Conservation (phyloP, 2,888 invertebrate genomes). For the Mesochorus sp. region DNA sequence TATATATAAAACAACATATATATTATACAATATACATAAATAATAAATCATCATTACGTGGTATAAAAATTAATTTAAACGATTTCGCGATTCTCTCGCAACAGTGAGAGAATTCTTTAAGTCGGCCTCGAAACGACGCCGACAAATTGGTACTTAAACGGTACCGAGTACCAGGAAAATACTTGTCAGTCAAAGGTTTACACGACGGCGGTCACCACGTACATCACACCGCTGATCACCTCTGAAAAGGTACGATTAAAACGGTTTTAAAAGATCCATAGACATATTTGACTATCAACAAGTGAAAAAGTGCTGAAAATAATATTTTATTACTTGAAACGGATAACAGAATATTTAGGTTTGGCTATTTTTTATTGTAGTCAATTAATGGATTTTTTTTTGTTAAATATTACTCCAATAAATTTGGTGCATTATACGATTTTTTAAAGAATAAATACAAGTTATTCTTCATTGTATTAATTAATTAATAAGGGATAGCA, state of each 20-base stretch:
- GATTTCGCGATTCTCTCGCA: conserved; percentile 59
- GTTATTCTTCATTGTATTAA: no score
- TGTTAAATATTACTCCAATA: no score
- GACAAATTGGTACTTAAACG: conserved; percentile 71
- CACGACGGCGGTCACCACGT: conserved; percentile 82
- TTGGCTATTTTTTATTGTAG: no score
- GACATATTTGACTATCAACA: neutral
- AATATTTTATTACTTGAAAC: no score
- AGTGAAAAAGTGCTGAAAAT: neutral
- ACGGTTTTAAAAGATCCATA: neutral
- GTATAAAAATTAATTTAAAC: neutral
- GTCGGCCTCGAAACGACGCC: conserved; percentile 57
- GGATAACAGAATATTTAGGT: no score
- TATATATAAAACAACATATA: conserved; percentile 28
- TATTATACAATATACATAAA: conserved; percentile 25
- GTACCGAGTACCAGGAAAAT: conserved; percentile 72
- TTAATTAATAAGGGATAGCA: no score
- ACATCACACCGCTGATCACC: conserved; percentile 82
- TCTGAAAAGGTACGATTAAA: conserved; percentile 79
- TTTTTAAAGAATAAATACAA: no score
- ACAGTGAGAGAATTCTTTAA: conserved; percentile 58
- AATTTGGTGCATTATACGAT: no score
- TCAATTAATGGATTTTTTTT: no score
- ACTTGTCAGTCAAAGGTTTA: conserved; percentile 74
- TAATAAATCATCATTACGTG: conserved; percentile 8